phyloP scores from a whole-genome alignment of 2,113 vertebrate genomes.

The Illadopsis cleaveri region DNA sequence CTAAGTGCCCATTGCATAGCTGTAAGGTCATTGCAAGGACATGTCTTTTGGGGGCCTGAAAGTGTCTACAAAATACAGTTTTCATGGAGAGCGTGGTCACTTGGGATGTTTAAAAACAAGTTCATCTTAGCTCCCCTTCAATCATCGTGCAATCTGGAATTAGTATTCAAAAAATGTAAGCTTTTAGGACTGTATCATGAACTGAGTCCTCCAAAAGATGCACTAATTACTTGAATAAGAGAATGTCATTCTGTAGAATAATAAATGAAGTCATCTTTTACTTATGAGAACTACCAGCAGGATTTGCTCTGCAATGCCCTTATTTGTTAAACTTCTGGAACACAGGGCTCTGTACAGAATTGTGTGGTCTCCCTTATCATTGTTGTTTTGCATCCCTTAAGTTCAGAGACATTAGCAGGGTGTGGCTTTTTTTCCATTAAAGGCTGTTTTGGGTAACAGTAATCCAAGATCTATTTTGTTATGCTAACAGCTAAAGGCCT shows the following conservation, averaged over 20 bases:
- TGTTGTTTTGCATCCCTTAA: constrained; percentile 37
- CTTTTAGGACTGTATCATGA: background rate
- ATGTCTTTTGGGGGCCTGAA: background rate
- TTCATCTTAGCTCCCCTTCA: background rate
- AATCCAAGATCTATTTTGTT: constrained; percentile 28
- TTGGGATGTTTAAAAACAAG: background rate
- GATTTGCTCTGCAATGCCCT: constrained; percentile 17
- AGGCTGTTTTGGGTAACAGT: constrained; percentile 29
- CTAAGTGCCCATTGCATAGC: background rate
- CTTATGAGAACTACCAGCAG: constrained; percentile 42
- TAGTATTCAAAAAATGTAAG: constrained; percentile 13
- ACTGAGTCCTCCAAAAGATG: background rate
- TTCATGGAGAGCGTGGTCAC: background rate
- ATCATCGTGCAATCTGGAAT: background rate
- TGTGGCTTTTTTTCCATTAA: constrained; percentile 61
- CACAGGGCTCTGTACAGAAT: background rate
- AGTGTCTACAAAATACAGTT: background rate
- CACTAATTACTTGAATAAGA: constrained; percentile 33
- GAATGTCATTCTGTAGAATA: constrained; percentile 49
- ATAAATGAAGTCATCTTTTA: constrained; percentile 53
- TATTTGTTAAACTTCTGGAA: constrained; percentile 40
- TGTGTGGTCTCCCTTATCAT: constrained; percentile 61
- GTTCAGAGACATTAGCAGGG: constrained; percentile 46
- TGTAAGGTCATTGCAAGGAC: background rate
- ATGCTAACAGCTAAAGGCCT: constrained; percentile 55